These are phyloP conservation scores for Archilochus colubris DNA, from an alignment of 2,113 vertebrate species.

Conservation along the genomic window DNA sequence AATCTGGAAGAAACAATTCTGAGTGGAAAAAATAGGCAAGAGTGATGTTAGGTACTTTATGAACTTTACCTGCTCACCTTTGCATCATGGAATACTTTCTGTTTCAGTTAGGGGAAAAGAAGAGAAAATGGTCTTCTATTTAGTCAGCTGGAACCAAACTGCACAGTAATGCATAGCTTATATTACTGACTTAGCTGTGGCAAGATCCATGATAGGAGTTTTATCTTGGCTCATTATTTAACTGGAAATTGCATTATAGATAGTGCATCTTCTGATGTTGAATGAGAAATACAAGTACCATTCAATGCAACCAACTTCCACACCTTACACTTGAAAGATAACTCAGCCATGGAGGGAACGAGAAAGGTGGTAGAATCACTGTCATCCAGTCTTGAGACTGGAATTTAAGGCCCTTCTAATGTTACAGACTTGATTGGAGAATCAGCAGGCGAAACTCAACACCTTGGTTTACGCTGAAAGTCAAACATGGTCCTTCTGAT, in stretches of 20 bases:
- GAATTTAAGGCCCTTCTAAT: neutral
- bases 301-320: neutral
- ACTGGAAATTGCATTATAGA: neutral
- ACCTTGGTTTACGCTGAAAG: conserved; percentile 35
- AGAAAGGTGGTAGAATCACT: neutral
- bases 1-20: neutral
- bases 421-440: neutral
- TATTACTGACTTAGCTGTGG: neutral
- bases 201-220: neutral
- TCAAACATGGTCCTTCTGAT: conserved; percentile 35
- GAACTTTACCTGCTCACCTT: neutral
- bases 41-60: neutral
- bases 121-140: neutral
- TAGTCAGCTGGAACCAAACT: neutral
- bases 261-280: neutral
- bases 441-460: neutral
- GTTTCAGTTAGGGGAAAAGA: neutral
- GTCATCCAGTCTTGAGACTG: neutral
- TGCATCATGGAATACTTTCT: neutral
- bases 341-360: neutral
- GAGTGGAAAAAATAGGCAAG: neutral
- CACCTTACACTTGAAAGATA: neutral
- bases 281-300: neutral
- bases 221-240: neutral
- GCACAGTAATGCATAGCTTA: neutral